Evolutionary conservation across 2,888 invertebrate genomes (phyloP), one percentile per base, ranked within the genome.

Genomic region (Oscheius onirici): DNA sequence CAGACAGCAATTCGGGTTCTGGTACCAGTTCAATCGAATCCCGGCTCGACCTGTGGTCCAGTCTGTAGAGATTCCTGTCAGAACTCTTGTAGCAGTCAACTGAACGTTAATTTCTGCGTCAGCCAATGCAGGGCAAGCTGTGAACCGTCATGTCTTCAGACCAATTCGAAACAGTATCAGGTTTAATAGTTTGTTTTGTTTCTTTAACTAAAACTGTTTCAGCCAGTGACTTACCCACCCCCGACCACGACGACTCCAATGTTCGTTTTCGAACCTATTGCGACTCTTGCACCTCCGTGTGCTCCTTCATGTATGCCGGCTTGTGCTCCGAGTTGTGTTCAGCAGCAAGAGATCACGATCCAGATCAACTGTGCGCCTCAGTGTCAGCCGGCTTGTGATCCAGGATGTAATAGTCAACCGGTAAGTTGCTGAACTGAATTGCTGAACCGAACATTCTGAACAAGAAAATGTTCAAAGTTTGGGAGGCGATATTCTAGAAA

Each of bases 231-330:
- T 8, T 40, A 58, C 41, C 17, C 55, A 17, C 66, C 69, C 44
- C 10, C 66, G 22, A 58, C 66, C 6, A 67, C 43, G 15, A 57
- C 73, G 13, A 61, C 74, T 8, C 71, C 69, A 2, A 40, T 11
- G 22, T 41, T 44, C 28, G 13, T 55, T 26, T 55, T 24, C n/a
- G 17, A 24, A 22, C 60, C 60, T 43, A 41, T 43, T 10, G 65
- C 77, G 3, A 69, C 69, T 20, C 67, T 68, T 15, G 65, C 74
- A 5, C 70, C 70, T 41, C 71, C 67, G 8, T 78, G 78, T 61
- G 74, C 74, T 40, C 75, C 74, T 3, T 76, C 73, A 15, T 79
- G 79, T 58, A 72, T 72, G 28, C 79, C 79, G 24, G 67, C 65
- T 1, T 79, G 79, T 65, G 74, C 74, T 40, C 72, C 75, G 13